A percentile compares a stretch with the other conserved stretches of the same genome.
Conservation (phyloP, 2,888 invertebrate species). For the Netelia fuscicornis region DNA sequence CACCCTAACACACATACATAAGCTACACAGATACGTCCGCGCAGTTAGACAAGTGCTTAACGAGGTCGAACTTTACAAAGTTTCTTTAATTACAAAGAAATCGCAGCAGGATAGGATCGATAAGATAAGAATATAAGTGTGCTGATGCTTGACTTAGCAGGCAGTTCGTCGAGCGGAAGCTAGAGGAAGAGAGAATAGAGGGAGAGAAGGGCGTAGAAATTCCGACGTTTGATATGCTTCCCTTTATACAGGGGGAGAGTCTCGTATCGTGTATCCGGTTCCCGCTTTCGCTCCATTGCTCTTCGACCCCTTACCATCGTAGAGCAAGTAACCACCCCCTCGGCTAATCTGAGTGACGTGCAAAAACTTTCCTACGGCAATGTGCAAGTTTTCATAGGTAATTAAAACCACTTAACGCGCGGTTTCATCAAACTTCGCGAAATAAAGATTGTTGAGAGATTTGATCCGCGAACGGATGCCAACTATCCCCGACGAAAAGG, state of each 20-base stretch:
- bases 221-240: slow-evolving; percentile 58
- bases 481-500: neutral
- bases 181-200: slow-evolving; percentile 21
- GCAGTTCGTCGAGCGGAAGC: slow-evolving; percentile 57
- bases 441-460: slow-evolving; percentile 69
- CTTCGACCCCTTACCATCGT: slow-evolving; percentile 53
- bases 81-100: slow-evolving; percentile 71
- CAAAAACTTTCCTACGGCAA: slow-evolving; percentile 72
- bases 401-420: slow-evolving; percentile 78
- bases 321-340: slow-evolving; percentile 25
- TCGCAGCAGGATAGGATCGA: slow-evolving; percentile 63
- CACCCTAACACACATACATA: too few species aligned
- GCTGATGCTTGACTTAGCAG: slow-evolving; percentile 54
- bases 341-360: slow-evolving; percentile 70
- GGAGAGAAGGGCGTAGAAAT: slow-evolving; percentile 58
- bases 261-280: slow-evolving; percentile 33
- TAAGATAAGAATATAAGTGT: slow-evolving; percentile 68
- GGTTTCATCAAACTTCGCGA: slow-evolving; percentile 74
- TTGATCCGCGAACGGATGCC: slow-evolving; percentile 8
- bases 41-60: slow-evolving; percentile 46
- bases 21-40: neutral
- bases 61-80: slow-evolving; percentile 67
- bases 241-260: slow-evolving; percentile 30
- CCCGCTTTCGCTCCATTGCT: slow-evolving; percentile 20
- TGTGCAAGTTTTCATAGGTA: slow-evolving; percentile 75